Evolutionary conservation across 2,797 vertebrate genomes (phyloP).

Genomic region (Epinephelus malabaricus): DNA sequence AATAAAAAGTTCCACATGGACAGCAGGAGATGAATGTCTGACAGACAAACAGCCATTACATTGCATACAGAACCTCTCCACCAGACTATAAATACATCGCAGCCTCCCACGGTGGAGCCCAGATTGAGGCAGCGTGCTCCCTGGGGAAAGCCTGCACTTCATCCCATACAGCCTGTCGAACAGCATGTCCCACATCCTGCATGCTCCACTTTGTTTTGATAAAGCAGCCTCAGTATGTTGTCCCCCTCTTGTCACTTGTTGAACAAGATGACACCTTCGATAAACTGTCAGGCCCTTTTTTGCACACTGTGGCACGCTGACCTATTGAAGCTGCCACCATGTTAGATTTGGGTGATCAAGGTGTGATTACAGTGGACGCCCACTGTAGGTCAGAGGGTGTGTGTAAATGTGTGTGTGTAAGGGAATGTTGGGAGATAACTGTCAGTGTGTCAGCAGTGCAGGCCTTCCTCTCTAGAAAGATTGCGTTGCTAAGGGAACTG

Average conservation of each 20-base stretch:
- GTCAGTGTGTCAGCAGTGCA: conserved; percentile 73
- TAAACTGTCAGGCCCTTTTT: conserved; percentile 20
- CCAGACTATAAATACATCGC: conserved; percentile 52
- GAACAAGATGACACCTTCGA: conserved; percentile 40
- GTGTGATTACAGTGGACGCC: conserved; percentile 44
- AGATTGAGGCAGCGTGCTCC: conserved; percentile 37
- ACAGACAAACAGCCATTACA: not conserved
- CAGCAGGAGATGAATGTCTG: conserved; percentile 29
- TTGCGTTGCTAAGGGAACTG: conserved; percentile 85
- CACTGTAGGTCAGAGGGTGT: conserved; percentile 9
- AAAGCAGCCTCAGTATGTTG: conserved; percentile 9
- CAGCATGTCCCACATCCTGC: conserved; percentile 37
- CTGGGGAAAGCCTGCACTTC: conserved; percentile 32
- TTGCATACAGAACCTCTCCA: conserved; percentile 25
- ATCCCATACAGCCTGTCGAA: conserved; percentile 34
- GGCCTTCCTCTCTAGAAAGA: conserved; percentile 80
- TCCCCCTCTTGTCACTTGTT: conserved; percentile 28
- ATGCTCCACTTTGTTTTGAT: conserved; percentile 40
- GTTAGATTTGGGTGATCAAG: conserved; percentile 47
- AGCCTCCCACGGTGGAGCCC: conserved; percentile 42
- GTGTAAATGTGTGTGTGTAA: conserved; percentile 32
- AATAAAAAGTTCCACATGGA: not conserved
- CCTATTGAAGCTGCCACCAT: conserved; percentile 27
- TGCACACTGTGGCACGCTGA: conserved; percentile 22
- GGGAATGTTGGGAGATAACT: conserved; percentile 75